Evolutionary conservation across 35 echinoderm and acorn worm genomes (phyloP), one percentile per base, ranked within the genome.

Genomic region (Heliocidaris tuberculata): DNA sequence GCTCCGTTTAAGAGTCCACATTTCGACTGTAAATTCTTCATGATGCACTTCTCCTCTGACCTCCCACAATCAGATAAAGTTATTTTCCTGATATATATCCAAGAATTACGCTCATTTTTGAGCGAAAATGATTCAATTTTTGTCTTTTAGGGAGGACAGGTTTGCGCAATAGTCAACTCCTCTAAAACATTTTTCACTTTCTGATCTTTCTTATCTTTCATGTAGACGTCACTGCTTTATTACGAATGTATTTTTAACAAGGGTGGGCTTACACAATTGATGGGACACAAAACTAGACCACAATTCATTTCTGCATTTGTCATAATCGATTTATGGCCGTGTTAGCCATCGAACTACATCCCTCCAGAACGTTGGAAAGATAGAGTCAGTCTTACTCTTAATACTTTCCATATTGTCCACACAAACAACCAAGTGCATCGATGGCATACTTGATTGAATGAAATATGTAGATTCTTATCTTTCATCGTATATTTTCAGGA

Each of bases 31-130:
- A 88, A 88, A 16, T 88, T 32, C 30, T 30, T 35, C 86, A 48
- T 88, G 31, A 88, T 35, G 31, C 31, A 35, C 47, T 88, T n/a
- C n/a, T n/a, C n/a, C 31, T 1, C 86, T 88, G 86, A 88, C 16
- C 86, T 88, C 86, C 86, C 86, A 88, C 86, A 35, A 88, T 88
- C 86, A 88, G 86, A 70, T 88, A 88, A 32, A 15, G 31, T 24
- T 88, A 88, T 13, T 88, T 48, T 30, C 86, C 86, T 15, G 47
- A 11, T 88, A 88, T 31, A 24, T 13, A 88, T 88, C 86, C 86
- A 88, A 32, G 86, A 35, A 88, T 48, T 88, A 2, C 17, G 31
- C 86, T 88, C 86, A 88, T 88, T 32, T 88, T 30, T 32, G 16
- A 19, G 5, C 8, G 21, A 35, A 48, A 88, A 88, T 88, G 13